phyloP scores from a whole-genome alignment of 2,888 invertebrate species.

The Coleophora flavipennella region DNA sequence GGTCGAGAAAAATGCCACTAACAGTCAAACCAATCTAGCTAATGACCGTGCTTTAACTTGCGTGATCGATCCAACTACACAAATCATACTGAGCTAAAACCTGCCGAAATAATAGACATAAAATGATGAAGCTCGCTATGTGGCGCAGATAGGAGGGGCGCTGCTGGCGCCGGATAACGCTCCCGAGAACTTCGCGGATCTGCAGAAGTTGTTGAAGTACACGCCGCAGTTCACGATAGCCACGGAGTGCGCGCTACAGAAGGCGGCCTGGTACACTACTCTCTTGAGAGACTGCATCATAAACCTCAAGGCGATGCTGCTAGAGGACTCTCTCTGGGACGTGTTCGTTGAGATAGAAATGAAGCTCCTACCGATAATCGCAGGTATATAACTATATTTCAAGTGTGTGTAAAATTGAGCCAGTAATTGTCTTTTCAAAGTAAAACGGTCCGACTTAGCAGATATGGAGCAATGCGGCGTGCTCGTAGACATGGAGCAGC shows the following conservation, averaged over 20 bases:
- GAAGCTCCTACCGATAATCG: constrained; percentile 51
- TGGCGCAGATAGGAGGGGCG: constrained; percentile 45
- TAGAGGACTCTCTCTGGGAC: constrained; percentile 41
- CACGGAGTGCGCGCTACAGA: constrained; percentile 39
- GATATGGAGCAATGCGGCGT: constrained; percentile 58
- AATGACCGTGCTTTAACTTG: constrained; percentile 1
- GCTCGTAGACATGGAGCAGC: constrained; percentile 34
- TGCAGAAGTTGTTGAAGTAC: constrained; percentile 35
- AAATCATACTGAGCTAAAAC: too few species aligned
- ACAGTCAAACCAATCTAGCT: too few species aligned
- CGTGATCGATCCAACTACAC: too few species aligned
- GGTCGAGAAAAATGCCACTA: too few species aligned
- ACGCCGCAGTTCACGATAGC: constrained; percentile 35
- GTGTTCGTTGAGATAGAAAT: constrained; percentile 60
- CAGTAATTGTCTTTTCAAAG: not conserved
- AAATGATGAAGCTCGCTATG: too few species aligned
- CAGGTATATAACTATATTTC: constrained; percentile 30
- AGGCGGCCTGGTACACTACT: constrained; percentile 38
- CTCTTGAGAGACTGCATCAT: constrained; percentile 30
- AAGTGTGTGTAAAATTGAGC: not conserved
- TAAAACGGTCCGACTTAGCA: constrained; percentile 11
- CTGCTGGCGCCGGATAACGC: constrained; percentile 56
- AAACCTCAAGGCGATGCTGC: constrained; percentile 24
- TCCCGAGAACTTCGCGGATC: constrained; percentile 40
- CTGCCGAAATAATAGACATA: too few species aligned